Evolutionary conservation across 2,888 invertebrate genomes (phyloP).

Genomic region (Charanyca ferruginea): DNA sequence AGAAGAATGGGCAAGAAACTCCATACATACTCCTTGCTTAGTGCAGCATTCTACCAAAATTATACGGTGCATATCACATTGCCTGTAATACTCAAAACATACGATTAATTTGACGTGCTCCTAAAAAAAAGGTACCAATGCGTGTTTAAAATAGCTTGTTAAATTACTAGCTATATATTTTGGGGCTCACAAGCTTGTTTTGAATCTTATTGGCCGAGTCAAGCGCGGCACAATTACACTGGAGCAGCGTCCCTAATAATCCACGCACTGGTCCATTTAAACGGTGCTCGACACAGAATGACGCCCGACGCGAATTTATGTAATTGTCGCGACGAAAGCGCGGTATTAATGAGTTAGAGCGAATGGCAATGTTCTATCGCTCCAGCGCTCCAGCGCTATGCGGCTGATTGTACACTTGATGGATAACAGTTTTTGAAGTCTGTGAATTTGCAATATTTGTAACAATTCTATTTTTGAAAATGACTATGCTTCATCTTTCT

Average conservation of each 20-base stretch:
- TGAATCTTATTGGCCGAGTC: neutral
- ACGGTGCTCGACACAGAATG: conserved; percentile 65
- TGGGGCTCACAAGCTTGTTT: neutral
- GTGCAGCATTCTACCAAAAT: neutral
- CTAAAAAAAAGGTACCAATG: neutral
- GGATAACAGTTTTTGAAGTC: conserved; percentile 35
- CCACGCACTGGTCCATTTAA: conserved; percentile 45
- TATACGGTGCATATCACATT: neutral
- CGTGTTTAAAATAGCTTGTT: neutral
- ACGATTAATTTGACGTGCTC: neutral
- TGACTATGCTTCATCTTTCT: neutral
- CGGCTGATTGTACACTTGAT: conserved; percentile 54
- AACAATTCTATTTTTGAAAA: conserved; percentile 21
- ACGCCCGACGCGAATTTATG: conserved; percentile 77
- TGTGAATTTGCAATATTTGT: conserved; percentile 24
- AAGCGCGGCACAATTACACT: neutral
- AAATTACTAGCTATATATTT: neutral
- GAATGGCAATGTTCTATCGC: conserved; percentile 47
- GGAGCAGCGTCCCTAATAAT: conserved; percentile 10
- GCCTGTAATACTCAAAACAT: neutral
- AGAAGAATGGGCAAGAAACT: too few relatives aligned
- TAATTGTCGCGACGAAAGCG: conserved; percentile 79
- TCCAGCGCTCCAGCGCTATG: conserved; percentile 8
- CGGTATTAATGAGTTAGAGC: conserved; percentile 78
- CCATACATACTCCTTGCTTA: too few relatives aligned